Percentiles rank a stretch among this genome's conserved stretches.
Evolutionary conservation across 2,113 vertebrate species (phyloP).

Genomic region (Sula dactylatra): DNA sequence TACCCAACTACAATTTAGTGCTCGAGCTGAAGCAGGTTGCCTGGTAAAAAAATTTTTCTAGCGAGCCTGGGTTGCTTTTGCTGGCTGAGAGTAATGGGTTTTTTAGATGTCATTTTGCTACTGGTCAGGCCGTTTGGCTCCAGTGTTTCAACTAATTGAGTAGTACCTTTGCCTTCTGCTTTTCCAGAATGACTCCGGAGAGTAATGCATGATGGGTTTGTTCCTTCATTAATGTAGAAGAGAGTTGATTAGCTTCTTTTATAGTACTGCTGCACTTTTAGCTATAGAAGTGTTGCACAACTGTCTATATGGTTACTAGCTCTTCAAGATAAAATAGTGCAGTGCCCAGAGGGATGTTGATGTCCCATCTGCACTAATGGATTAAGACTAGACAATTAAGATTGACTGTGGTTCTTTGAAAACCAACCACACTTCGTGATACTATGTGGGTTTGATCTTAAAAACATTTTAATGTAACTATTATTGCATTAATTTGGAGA

Average conservation of each 20-base stretch:
- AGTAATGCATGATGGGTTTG: fast-evolving
- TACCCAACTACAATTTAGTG: neutral
- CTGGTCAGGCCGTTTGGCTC: neutral
- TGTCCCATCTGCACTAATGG: neutral
- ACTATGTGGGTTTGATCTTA: neutral
- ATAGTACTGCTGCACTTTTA: neutral
- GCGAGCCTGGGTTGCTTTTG: neutral
- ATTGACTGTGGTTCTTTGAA: neutral
- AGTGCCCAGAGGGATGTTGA: fast-evolving
- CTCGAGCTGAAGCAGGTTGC: neutral
- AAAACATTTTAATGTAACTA: neutral
- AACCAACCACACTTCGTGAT: neutral
- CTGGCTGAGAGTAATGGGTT: neutral
- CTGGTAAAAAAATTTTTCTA: fast-evolving
- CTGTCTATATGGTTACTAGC: neutral
- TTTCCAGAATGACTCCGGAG: fast-evolving
- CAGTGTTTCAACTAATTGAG: fast-evolving
- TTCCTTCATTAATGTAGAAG: neutral
- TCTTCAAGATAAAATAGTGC: neutral
- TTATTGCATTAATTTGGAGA: neutral
- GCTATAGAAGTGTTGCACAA: fast-evolving
- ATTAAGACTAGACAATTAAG: neutral
- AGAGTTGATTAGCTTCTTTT: neutral
- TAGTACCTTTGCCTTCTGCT: neutral
- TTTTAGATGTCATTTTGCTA: neutral